Percentiles rank a stretch among this genome's conserved stretches.
These are phyloP conservation scores for Myiagra hebetior DNA, from an alignment of 2,113 vertebrate genomes.

Conservation along the genomic window DNA sequence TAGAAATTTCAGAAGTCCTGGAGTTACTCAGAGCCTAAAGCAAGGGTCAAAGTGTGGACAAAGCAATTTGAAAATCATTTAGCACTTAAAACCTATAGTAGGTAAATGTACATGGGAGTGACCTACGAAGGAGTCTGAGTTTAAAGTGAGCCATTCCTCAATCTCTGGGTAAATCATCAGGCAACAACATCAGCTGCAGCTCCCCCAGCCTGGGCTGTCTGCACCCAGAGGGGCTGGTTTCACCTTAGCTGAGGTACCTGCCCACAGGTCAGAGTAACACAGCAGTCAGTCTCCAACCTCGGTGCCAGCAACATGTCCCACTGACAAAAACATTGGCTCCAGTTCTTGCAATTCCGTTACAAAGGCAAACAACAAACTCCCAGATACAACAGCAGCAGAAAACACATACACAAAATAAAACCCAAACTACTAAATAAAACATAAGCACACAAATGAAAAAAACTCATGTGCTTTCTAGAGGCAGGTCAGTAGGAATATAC, in stretches of 20 bases:
- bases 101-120: not conserved
- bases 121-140: not conserved
- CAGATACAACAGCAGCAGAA: not conserved
- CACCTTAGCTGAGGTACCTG: not conserved
- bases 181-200: not conserved
- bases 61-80: not conserved
- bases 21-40: not conserved
- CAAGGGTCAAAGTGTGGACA: not conserved
- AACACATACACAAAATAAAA: not conserved
- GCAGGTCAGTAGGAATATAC: not conserved
- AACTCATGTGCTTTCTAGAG: not conserved
- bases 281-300: not conserved
- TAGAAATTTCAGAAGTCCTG: not conserved
- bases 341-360: not conserved
- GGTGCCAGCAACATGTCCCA: not conserved
- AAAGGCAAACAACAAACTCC: not conserved
- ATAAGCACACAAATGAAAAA: not conserved
- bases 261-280: not conserved
- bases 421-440: not conserved
- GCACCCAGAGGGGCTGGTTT: not conserved
- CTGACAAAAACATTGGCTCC: not conserved
- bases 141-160: not conserved
- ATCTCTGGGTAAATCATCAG: not conserved
- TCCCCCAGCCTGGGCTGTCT: not conserved
- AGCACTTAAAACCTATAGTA: not conserved